A percentile compares a stretch with the other conserved stretches of the same genome.
phyloP scores from a whole-genome alignment of 2,797 vertebrate genomes.

The Enteromius mattozi region DNA sequence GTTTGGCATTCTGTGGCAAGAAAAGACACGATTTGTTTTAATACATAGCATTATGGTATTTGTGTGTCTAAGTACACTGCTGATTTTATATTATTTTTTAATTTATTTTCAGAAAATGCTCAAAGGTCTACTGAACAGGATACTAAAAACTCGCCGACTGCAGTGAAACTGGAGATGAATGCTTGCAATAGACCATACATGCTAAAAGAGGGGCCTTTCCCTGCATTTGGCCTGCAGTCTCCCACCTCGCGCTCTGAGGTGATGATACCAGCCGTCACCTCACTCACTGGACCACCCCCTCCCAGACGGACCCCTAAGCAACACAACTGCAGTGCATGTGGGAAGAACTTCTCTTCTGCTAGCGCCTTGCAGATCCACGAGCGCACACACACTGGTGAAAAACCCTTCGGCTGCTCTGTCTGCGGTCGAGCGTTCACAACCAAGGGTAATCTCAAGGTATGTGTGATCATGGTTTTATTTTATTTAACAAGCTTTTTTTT shows the following conservation, averaged over 20 bases:
- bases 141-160: conserved; percentile 76
- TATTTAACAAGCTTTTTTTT: neutral
- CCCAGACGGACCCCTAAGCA: conserved; percentile 92
- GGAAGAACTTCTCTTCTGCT: conserved; percentile 98
- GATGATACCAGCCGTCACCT: conserved; percentile 84
- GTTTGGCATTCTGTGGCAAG: neutral
- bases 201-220: conserved; percentile 81
- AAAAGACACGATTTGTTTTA: neutral
- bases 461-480: neutral
- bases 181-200: conserved; percentile 84
- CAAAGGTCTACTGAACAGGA: conserved; percentile 83
- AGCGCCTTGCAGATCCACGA: conserved; percentile 99
- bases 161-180: conserved; percentile 90
- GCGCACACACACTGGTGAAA: conserved; percentile 97
- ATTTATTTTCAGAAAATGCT: conserved; percentile 75
- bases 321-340: conserved; percentile 95
- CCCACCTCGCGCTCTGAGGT: conserved; percentile 80
- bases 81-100: neutral
- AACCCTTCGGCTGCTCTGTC: conserved; percentile 96
- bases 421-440: conserved; percentile 98
- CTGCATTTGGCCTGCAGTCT: conserved; percentile 84
- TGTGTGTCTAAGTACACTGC: neutral
- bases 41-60: neutral
- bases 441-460: conserved; percentile 98
- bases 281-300: conserved; percentile 86